Evolutionary conservation across 1,140 invertebrate genomes (phyloP), one percentile per base, ranked within the genome.

Genomic region (Aphaenogaster floridana): DNA sequence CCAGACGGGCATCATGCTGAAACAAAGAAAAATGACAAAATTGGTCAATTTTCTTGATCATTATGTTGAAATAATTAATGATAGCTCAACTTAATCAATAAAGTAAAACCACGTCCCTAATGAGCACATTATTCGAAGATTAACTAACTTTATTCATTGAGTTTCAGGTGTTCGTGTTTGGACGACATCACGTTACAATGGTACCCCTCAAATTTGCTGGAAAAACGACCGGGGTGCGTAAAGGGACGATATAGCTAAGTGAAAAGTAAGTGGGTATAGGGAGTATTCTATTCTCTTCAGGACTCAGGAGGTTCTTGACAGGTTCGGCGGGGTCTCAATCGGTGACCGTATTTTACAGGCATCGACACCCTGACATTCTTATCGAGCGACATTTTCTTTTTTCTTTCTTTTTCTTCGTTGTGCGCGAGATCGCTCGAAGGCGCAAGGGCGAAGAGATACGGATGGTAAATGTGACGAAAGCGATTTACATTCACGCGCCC

Each of bases 271-370:
- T 72, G 28, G 17, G 11, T 71, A n/a, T 8, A n/a, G 2, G 13
- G 5, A 48, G 13, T 8, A 34, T 45, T 42, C 8, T 54, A 28
- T 69, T 9, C 48, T 71, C 9, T 45, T 39, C 36, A 34, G 59
- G n/a, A 50, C 34, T 39, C 36, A 34, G 59, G n/a, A 50, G 42
- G 7, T 50, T 13, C 42, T 63, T 36, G 80, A 86, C 45, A 13
- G 6, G 61, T 66, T 64, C 15, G 28, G 28, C 28, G 61, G 9
- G 9, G n/a, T 77, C 48, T 79, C 74, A 79, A 66, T 86, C 48
- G 48, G n/a, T 45, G 59, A 50, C 34, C 52, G 36, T 79, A 86
- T 71, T 79, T 86, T 79, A 86, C 74, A 78, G 57, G 83, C 21
- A 42, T 45, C 15, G 17, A 74, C 39, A 15, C 13, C 34, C 17